phyloP scores from a whole-genome alignment of 2,797 vertebrate species.

The Okamejei kenojei region DNA sequence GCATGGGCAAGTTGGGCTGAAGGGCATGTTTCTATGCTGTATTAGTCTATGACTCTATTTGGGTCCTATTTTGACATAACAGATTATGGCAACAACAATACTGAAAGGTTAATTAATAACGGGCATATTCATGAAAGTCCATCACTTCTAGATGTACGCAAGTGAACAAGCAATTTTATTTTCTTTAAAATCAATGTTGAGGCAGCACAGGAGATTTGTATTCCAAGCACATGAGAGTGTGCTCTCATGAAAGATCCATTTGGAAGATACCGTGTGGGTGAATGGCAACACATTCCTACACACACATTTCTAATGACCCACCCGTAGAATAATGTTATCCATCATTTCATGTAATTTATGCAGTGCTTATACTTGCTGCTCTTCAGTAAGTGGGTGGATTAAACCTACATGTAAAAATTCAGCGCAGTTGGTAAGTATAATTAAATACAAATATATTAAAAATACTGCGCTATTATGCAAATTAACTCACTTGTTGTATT shows the following conservation, averaged over 20 bases:
- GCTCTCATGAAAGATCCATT: constrained; percentile 36
- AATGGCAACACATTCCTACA: constrained; percentile 27
- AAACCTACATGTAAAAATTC: constrained; percentile 30
- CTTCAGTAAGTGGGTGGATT: constrained; percentile 24
- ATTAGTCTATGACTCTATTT: not conserved
- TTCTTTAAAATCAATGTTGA: not conserved
- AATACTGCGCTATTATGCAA: not conserved
- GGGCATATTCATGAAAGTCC: not conserved
- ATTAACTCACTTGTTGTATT: not conserved
- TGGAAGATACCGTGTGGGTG: not conserved
- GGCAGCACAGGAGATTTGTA: not conserved
- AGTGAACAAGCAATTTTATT: not conserved
- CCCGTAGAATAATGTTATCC: constrained; percentile 24
- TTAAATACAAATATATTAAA: constrained; percentile 26
- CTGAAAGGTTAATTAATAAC: not conserved
- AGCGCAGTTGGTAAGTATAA: constrained; percentile 14
- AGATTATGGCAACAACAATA: not conserved
- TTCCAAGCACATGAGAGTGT: constrained; percentile 24
- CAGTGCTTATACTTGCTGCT: constrained; percentile 22
- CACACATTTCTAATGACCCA: constrained; percentile 20
- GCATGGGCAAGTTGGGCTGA: no score
- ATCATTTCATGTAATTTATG: constrained; percentile 37
- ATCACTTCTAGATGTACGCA: not conserved
- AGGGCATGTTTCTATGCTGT: no score
- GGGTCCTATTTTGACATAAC: not conserved